Evolutionary conservation across 64 coral and sea anemone species (phyloP).

Genomic region (Pachyseris speciosa): DNA sequence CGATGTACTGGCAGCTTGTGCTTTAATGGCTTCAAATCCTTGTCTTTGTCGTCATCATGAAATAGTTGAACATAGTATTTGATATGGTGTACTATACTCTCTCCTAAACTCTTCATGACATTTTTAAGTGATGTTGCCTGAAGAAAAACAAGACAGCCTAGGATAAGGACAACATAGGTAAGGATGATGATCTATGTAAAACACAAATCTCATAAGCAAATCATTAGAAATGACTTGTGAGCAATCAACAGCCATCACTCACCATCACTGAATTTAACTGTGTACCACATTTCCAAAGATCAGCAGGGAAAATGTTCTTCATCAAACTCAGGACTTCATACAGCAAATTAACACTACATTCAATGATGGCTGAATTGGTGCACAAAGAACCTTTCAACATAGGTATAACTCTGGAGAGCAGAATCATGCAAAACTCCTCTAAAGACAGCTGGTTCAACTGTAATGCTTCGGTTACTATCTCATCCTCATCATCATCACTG

Average conservation of each 20-base stretch:
- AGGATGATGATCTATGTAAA: no score
- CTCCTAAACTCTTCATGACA: slow-evolving; percentile 67
- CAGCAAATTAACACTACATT: slow-evolving; percentile 65
- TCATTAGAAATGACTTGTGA: no score
- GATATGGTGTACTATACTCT: slow-evolving; percentile 80
- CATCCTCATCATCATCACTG: slow-evolving; percentile 71
- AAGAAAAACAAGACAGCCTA: background rate
- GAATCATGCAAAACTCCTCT: slow-evolving; percentile 83
- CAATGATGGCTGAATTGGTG: slow-evolving; percentile 43
- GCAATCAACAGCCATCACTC: background rate
- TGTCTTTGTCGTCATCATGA: background rate
- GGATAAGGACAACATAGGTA: no score
- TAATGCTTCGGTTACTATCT: slow-evolving; percentile 75
- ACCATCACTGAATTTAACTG: slow-evolving; percentile 83
- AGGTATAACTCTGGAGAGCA: slow-evolving; percentile 67
- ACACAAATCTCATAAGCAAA: no score
- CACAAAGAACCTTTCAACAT: slow-evolving; percentile 52
- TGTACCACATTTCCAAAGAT: slow-evolving; percentile 69
- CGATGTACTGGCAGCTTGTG: slow-evolving; percentile 48
- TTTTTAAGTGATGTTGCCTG: slow-evolving; percentile 58
- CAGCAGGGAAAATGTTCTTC: slow-evolving; percentile 62
- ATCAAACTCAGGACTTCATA: slow-evolving; percentile 61
- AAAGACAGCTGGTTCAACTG: slow-evolving; percentile 94
- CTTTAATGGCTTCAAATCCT: background rate
- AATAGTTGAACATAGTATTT: slow-evolving; percentile 44